phyloP scores from a whole-genome alignment of 2,888 invertebrate genomes.

The Trachelus iudaicus region DNA sequence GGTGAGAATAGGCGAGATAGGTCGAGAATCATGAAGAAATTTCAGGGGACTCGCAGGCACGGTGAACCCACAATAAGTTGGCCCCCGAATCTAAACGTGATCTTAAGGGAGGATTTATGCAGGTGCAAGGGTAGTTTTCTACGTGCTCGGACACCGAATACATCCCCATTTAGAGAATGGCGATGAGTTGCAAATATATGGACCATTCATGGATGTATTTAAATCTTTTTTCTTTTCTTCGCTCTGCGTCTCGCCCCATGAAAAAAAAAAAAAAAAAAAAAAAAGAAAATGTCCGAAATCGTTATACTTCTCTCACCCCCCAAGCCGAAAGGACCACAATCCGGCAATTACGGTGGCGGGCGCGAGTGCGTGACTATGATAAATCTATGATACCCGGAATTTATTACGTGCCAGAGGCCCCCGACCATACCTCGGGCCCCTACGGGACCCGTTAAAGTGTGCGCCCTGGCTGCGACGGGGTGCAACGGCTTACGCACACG shows the following conservation, averaged over 20 bases:
- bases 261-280: too few relatives aligned
- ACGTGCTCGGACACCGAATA: background rate
- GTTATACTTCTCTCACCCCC: constrained; percentile 28
- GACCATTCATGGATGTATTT: background rate
- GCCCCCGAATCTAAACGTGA: too few relatives aligned
- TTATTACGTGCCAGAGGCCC: constrained; percentile 40
- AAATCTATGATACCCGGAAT: constrained; percentile 53
- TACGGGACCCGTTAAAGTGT: background rate
- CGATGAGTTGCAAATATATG: constrained; percentile 3
- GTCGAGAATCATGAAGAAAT: too few relatives aligned
- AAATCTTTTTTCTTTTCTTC: background rate
- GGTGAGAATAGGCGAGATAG: too few relatives aligned
- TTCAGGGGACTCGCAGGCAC: too few relatives aligned
- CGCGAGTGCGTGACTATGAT: constrained; percentile 58
- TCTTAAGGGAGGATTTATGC: background rate
- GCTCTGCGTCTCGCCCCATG: background rate
- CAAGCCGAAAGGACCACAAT: constrained; percentile 37
- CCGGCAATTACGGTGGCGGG: constrained; percentile 50
- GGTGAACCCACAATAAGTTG: too few relatives aligned
- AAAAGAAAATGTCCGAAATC: constrained; percentile 15
- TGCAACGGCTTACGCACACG: constrained; percentile 2
- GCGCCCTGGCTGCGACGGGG: constrained; percentile 42
- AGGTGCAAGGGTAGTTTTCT: background rate
- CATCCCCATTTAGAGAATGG: background rate
- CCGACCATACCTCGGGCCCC: background rate